These are phyloP conservation scores for Caracal caracal DNA, from an alignment of 2,113 vertebrate genomes.

Conservation along the genomic window DNA sequence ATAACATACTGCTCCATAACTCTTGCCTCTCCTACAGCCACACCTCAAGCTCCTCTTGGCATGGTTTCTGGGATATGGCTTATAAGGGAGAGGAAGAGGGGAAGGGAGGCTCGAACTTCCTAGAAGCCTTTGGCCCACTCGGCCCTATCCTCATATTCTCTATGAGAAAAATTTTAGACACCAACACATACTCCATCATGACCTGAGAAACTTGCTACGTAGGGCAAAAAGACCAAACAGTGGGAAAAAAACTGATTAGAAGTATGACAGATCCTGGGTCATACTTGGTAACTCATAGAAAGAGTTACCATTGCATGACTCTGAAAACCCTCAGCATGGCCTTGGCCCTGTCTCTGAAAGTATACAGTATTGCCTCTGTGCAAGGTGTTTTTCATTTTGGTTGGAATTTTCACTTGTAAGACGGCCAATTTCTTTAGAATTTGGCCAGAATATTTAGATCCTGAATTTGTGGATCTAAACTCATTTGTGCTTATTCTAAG, in stretches of 20 bases:
- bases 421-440: slow-evolving; percentile 29
- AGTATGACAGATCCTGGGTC: background rate
- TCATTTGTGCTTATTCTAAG: slow-evolving; percentile 4
- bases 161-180: background rate
- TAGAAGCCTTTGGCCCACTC: background rate
- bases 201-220: background rate
- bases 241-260: background rate
- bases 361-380: background rate
- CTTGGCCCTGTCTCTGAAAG: slow-evolving; percentile 11
- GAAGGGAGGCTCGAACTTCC: background rate
- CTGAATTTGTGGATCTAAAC: slow-evolving; percentile 23
- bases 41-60: background rate
- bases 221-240: background rate
- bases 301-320: background rate
- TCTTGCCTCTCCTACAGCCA: background rate
- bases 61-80: background rate
- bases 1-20: background rate
- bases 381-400: background rate
- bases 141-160: background rate
- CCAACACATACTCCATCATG: background rate
- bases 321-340: background rate
- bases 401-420: slow-evolving; percentile 51
- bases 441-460: slow-evolving; percentile 39
- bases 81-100: background rate
- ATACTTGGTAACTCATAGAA: too few relatives aligned